These are phyloP conservation scores for Silurus asotus DNA, from an alignment of 2,113 vertebrate genomes.

Conservation along the genomic window DNA sequence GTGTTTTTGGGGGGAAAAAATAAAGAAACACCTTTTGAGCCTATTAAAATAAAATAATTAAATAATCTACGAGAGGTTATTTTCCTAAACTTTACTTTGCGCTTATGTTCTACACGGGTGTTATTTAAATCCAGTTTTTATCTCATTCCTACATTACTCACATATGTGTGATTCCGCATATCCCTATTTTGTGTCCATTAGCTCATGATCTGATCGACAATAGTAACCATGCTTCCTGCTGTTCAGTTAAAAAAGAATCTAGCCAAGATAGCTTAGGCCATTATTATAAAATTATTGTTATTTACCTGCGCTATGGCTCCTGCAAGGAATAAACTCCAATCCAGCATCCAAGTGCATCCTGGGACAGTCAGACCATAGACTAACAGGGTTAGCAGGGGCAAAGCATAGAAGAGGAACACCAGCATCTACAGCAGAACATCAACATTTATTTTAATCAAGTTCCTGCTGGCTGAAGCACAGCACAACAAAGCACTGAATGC, in stretches of 20 bases:
- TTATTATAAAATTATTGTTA: not conserved
- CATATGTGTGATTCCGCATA: not conserved
- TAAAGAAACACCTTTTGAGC: no score
- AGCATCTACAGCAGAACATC: conserved; percentile 78
- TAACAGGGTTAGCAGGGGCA: conserved; percentile 79
- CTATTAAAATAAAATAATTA: no score
- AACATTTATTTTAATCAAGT: not conserved
- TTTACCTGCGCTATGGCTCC: conserved; percentile 87
- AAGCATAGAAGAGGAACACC: conserved; percentile 82
- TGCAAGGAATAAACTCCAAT: conserved; percentile 85
- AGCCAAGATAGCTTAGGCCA: not conserved
- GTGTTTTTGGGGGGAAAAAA: not conserved
- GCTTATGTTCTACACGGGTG: not conserved
- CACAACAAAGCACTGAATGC: not conserved
- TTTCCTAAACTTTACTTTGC: not conserved
- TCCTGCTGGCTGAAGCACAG: not conserved
- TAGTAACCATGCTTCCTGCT: not conserved
- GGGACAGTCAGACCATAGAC: conserved; percentile 78
- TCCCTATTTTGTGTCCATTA: not conserved
- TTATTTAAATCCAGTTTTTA: not conserved
- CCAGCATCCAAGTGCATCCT: conserved; percentile 88
- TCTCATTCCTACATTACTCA: not conserved
- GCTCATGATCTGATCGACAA: not conserved
- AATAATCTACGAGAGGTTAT: not conserved
- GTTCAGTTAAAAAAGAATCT: not conserved